Percentiles rank a stretch among this genome's conserved stretches.
Conservation (phyloP, 2,113 vertebrate species). For the Carassius auratus region DNA sequence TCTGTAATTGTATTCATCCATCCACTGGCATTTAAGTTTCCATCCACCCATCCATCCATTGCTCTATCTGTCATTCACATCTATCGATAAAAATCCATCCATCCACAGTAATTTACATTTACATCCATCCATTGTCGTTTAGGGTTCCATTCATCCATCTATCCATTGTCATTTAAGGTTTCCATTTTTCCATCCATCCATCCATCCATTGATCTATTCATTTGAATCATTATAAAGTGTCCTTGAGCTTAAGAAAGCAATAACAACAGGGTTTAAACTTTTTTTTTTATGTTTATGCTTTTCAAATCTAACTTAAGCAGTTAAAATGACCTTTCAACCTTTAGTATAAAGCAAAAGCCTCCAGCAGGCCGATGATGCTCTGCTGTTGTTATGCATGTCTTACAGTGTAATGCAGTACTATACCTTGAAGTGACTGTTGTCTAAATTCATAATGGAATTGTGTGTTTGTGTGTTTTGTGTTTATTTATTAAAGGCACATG, state of each 20-base stretch:
- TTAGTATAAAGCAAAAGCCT: neutral
- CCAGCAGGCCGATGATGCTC: neutral
- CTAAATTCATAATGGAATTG: slow-evolving; percentile 2
- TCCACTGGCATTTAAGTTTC: too few species aligned
- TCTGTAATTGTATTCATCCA: too few species aligned
- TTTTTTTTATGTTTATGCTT: neutral
- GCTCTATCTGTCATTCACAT: too few species aligned
- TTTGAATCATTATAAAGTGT: neutral
- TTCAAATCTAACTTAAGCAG: neutral
- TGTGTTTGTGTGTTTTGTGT: neutral
- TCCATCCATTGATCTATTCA: too few species aligned
- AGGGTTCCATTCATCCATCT: too few species aligned
- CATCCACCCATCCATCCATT: too few species aligned
- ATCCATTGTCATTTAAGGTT: too few species aligned
- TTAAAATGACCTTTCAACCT: too few species aligned
- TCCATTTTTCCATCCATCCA: too few species aligned
- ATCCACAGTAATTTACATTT: neutral
- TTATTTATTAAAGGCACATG: slow-evolving; percentile 4
- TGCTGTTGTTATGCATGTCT: neutral
- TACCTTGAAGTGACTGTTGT: neutral
- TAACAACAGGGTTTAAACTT: neutral
- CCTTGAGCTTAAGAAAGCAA: neutral
- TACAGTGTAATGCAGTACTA: neutral
- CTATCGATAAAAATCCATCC: neutral
- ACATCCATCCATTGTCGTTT: neutral